A percentile compares a stretch with the other conserved stretches of the same genome.
phyloP scores from a whole-genome alignment of 2,797 vertebrate genomes.

The Microctenopoma stevenorrisi region DNA sequence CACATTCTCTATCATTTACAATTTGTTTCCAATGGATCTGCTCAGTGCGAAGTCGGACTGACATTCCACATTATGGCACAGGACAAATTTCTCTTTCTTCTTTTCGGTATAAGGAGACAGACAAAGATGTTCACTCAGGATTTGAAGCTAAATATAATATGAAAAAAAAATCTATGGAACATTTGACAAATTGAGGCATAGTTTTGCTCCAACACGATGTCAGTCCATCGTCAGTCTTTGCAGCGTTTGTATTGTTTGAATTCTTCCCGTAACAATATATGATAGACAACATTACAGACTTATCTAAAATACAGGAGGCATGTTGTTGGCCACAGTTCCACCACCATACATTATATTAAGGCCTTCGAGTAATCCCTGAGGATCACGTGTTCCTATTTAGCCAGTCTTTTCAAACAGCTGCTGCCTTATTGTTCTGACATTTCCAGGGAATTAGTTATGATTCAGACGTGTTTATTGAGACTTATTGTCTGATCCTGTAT shows the following conservation, averaged over 20 bases:
- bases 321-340: constrained; percentile 36
- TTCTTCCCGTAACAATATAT: constrained; percentile 12
- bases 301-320: constrained; percentile 23
- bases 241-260: constrained; percentile 7
- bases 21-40: constrained; percentile 57
- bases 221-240: constrained; percentile 25
- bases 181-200: constrained; percentile 45
- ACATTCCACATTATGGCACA: constrained; percentile 59
- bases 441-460: constrained; percentile 79
- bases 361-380: constrained; percentile 58
- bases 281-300: background rate
- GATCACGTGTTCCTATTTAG: constrained; percentile 63
- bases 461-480: constrained; percentile 74
- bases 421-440: constrained; percentile 78
- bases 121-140: constrained; percentile 49
- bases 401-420: constrained; percentile 74
- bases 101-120: constrained; percentile 42
- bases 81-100: constrained; percentile 58
- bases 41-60: constrained; percentile 53
- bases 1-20: constrained; percentile 66
- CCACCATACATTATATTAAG: constrained; percentile 52
- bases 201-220: constrained; percentile 28
- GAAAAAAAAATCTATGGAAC: constrained; percentile 27
- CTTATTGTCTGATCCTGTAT: constrained; percentile 69
- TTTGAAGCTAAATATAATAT: constrained; percentile 62